Evolutionary conservation across 2,797 vertebrate species (phyloP), one percentile per base, ranked within the genome.

Genomic region (Poecilia velifera): DNA sequence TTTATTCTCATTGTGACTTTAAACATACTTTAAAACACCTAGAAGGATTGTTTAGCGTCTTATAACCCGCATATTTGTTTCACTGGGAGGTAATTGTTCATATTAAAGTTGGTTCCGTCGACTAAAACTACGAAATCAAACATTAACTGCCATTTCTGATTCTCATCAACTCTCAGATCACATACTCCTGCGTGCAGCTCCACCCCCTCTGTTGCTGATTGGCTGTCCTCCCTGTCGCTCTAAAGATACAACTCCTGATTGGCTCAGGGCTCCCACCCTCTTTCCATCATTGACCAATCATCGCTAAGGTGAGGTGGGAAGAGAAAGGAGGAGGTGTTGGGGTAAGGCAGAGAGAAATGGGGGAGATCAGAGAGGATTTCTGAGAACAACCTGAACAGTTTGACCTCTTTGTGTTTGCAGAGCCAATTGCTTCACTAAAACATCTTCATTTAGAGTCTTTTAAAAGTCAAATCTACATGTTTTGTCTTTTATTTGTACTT

Each of bases 161-260:
- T 84, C 86, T 82, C 89, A 92, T 95, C 92, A 94, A 92, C 93
- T 94, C 93, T 90, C 93, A 51, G 78, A 90, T 92, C 93, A 94
- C 92, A 92, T 86, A 85, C 82, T 68, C 74, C 13, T 47, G 64
- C 73, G 2, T 31, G 31, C 7, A 43, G 81, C 43, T 86, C 85
- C 83, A 76, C 89, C 89, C 59, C 82, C 25, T 80, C 3, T 0
- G 12, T 28, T 73, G 25, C 73, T 68, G 6, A 92, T 91, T 94
- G 91, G 94, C 8, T 81, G 14, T 0, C 7, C 31, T 6, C 9
- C 9, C 31, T 68, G 84, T 84, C 88, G 0, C 36, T 93, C 83
- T 10, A n/a, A 1, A 0, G 36, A 41, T 4, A 1, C 78, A 93
- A 94, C 94, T 94, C 93, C 80, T 82, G 86, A 95, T 94, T 93